phyloP scores from a whole-genome alignment of 2,888 invertebrate genomes.

The Thecocarcelia acutangulata region DNA sequence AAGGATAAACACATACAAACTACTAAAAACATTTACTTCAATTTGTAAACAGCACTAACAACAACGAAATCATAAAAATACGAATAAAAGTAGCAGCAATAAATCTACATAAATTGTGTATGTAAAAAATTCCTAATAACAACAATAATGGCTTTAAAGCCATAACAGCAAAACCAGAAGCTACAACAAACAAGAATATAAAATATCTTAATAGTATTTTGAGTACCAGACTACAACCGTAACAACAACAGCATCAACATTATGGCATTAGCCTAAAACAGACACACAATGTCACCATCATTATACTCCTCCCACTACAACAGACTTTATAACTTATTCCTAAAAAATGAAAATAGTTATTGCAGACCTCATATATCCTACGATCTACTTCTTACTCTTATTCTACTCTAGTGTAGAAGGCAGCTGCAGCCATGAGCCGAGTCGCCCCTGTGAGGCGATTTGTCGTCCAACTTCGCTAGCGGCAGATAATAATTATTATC shows the following conservation, averaged over 20 bases:
- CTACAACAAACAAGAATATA: neutral
- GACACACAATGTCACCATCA: neutral
- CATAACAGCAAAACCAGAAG: neutral
- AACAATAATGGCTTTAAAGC: neutral
- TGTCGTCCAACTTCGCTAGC: constrained; percentile 70
- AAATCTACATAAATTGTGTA: too few relatives aligned
- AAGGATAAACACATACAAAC: too few relatives aligned
- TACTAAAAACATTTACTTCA: too few relatives aligned
- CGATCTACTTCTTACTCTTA: neutral
- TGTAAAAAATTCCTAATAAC: neutral
- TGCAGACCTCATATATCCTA: constrained; percentile 2
- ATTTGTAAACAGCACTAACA: too few relatives aligned
- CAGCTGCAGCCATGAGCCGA: constrained; percentile 75
- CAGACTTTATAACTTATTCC: neutral
- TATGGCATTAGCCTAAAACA: neutral
- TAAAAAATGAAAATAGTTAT: constrained; percentile 4
- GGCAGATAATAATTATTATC: constrained; percentile 32
- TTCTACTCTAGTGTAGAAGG: neutral
- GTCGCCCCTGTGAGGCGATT: constrained; percentile 77
- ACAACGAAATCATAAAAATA: too few relatives aligned
- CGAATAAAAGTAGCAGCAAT: too few relatives aligned
- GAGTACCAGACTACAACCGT: constrained; percentile 20
- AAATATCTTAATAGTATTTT: constrained; percentile 34
- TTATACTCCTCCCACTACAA: neutral
- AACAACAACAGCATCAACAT: constrained; percentile 6